phyloP scores from a whole-genome alignment of 2,888 invertebrate species.

The Philaethria dido region DNA sequence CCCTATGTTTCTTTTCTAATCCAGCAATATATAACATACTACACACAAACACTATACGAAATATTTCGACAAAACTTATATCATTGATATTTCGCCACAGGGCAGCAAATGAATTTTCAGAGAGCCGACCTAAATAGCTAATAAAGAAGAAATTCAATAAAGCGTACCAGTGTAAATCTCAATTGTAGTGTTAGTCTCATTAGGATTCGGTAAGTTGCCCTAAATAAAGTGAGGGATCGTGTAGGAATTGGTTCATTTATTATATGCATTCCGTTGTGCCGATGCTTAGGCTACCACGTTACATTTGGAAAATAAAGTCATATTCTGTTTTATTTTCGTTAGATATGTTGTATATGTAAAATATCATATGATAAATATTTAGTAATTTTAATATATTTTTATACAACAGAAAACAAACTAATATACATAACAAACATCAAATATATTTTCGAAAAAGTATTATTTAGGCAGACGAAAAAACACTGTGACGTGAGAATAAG shows the following conservation, averaged over 20 bases:
- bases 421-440: no score
- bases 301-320: constrained; percentile 11
- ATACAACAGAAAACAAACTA: no score
- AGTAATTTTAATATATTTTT: no score
- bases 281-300: neutral
- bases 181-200: constrained; percentile 60
- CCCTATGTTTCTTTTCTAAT: neutral
- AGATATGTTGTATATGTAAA: no score
- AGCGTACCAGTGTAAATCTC: constrained; percentile 61
- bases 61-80: constrained; percentile 1
- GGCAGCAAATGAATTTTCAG: constrained; percentile 14
- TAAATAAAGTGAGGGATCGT: constrained; percentile 49
- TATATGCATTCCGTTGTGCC: constrained; percentile 19
- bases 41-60: neutral
- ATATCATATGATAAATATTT: no score
- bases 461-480: no score
- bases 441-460: no score
- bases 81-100: neutral
- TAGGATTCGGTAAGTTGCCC: constrained; percentile 55
- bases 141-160: constrained; percentile 61
- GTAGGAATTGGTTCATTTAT: constrained; percentile 30
- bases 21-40: neutral
- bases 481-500: no score
- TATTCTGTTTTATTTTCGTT: constrained; percentile 28
- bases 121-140: constrained; percentile 5